phyloP scores from a whole-genome alignment of 2,113 vertebrate genomes.

The Dasypus novemcinctus region DNA sequence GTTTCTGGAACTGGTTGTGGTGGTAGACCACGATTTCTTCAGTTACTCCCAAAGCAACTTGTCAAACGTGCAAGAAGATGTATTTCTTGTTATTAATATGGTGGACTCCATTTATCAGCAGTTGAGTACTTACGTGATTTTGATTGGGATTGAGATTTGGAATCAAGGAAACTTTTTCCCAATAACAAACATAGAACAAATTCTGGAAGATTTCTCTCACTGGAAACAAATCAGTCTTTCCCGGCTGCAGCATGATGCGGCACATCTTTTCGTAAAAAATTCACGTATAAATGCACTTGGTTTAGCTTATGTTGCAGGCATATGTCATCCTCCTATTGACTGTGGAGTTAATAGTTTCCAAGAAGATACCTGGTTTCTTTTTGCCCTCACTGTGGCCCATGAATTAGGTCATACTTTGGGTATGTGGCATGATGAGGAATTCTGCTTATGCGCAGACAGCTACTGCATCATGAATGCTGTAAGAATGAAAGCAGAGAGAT shows the following conservation, averaged over 20 bases:
- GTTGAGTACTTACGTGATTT: constrained; percentile 52
- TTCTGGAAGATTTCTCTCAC: constrained; percentile 59
- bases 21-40: constrained; percentile 60
- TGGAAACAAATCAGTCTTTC: constrained; percentile 67
- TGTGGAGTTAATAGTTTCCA: constrained; percentile 62
- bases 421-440: constrained; percentile 63
- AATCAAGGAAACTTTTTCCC: constrained; percentile 59
- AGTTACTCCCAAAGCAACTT: constrained; percentile 53
- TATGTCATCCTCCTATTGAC: constrained; percentile 54
- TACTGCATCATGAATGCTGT: constrained; percentile 64
- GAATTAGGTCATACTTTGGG: constrained; percentile 72
- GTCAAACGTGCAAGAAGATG: constrained; percentile 53
- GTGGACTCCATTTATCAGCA: constrained; percentile 69
- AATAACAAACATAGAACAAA: constrained; percentile 37
- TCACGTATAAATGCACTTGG: constrained; percentile 45
- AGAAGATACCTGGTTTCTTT: constrained; percentile 51
- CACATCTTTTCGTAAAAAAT: constrained; percentile 71
- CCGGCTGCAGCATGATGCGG: constrained; percentile 57
- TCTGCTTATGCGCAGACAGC: constrained; percentile 52
- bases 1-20: constrained; percentile 67
- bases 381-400: constrained; percentile 69
- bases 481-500: constrained; percentile 27
- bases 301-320: constrained; percentile 66
- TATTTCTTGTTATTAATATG: constrained; percentile 63
- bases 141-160: constrained; percentile 71